Evolutionary conservation across 2,113 vertebrate species (phyloP), one percentile per base, ranked within the genome.

Genomic region (Eidolon helvum): DNA sequence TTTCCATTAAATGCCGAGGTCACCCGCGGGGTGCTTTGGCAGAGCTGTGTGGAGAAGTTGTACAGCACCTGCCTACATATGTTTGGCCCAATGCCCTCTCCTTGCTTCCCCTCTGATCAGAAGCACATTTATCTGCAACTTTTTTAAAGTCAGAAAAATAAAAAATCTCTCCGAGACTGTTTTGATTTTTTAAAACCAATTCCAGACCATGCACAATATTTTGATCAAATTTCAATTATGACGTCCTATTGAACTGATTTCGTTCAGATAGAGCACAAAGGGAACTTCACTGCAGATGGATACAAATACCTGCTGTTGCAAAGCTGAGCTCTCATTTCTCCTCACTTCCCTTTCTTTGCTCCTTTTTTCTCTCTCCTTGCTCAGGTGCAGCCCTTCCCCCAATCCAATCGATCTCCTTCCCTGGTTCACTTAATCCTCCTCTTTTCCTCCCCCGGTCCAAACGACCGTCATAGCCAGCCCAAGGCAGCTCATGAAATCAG

Each of bases 1-100:
- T 96, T 97, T 92, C 82, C 89, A 94, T 96, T 98, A 96, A 86
- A n/a, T 88, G 96, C 88, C 72, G 94, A 94, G 96, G 97, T 98
- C 93, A 80, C 82, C 79, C 21, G 16, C 16, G 4, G 95, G 59
- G 94, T 93, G 86, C 95, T 94, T 35, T 85, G 95, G 97, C 94
- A 96, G 96, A 94, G 96, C 93, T 50, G 74, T 90, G 68, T 84
- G 91, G 90, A 96, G 92, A 97, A 87, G 93, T 85, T 94, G 95
- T 90, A 90, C 95, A 96, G 97, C 98, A 98, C 97, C 98, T 98
- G 96, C 89, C 91, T 97, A 94, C 98, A 98, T 94, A 66, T 98
- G 97, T 98, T 98, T 98, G 98, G 97, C 97, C 90, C 94, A 1
- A 83, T 63, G 95, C 97, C 97, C 72, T 94, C 93, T 48, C 35